Evolutionary conservation across 2,888 invertebrate species (phyloP).

Genomic region (Belgica antarctica): DNA sequence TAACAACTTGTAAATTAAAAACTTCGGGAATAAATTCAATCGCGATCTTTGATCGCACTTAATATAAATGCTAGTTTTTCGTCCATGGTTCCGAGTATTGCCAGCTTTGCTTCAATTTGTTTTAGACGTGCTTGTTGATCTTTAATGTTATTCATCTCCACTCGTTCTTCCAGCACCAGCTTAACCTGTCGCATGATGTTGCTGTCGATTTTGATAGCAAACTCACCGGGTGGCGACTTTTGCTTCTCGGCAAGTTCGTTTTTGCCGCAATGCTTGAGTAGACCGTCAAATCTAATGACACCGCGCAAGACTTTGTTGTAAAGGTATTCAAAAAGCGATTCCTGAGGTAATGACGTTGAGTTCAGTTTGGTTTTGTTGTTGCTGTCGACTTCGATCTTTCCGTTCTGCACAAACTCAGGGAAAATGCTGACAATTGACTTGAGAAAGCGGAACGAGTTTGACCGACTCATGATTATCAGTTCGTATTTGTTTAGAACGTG

Average conservation of each 20-base stretch:
- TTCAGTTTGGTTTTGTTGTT: neutral
- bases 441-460: neutral
- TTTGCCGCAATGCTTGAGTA: neutral
- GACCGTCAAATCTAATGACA: neutral
- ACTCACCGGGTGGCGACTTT: neutral
- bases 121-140: neutral
- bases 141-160: neutral
- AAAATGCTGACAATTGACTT: constrained; percentile 19
- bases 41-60: no score
- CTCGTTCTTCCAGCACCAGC: neutral
- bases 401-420: constrained; percentile 11
- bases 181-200: constrained; percentile 2
- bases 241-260: neutral
- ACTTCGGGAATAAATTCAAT: no score
- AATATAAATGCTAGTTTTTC: no score
- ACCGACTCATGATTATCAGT: neutral
- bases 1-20: no score
- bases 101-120: neutral
- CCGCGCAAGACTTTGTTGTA: neutral
- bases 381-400: neutral
- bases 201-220: neutral
- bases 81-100: neutral
- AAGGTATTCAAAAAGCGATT: neutral
- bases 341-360: neutral
- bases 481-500: constrained; percentile 30